Evolutionary conservation across 2,113 vertebrate genomes (phyloP), one percentile per base, ranked within the genome.

Genomic region (Trichomycterus rosablanca): DNA sequence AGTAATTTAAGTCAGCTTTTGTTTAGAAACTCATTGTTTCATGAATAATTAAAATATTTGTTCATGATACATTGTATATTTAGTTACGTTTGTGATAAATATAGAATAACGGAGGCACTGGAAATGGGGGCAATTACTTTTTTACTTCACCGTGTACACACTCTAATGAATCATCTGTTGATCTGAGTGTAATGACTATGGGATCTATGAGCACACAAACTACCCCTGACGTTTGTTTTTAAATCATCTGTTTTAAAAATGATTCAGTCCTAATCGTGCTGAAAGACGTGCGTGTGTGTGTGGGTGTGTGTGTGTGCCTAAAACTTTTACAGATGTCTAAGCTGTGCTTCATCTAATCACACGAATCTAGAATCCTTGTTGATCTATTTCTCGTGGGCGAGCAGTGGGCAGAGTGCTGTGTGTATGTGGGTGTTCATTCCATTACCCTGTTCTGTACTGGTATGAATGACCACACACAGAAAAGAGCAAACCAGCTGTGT

Each of bases 241-340:
- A 65, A 64, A 49, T 22, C 26, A 43, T 59, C 60, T 22, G 46
- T 67, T 9, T 56, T 57, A 50, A 63, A 70, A 60, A 45, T 72
- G 53, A 67, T 57, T 62, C 66, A 57, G 28, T 39, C 45, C 45
- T 62, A 66, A 66, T 58, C 30, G 10, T 51, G 30, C 35, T 49
- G 49, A 60, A 52, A 65, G 24, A 10, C 23, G 49, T 18, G 18
- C 37, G 34, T 19, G 46, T 30, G 39, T 26, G 57, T 46, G 59
- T 19, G 45, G 18, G 32, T 35, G 16, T 54, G 50, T 53, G 50
- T 53, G 52, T 54, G 53, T 56, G 40, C 40, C 44, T 63, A 72
- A 66, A 74, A 56, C 61, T 53, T 64, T 71, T 43, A 66, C 76
- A 75, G 76, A 78, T 78, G 73, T 30, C 18, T 26, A 53, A 58